A percentile compares a stretch with the other conserved stretches of the same genome.
phyloP scores from a whole-genome alignment of 2,113 vertebrate species.

The Cynopterus brachyotis region DNA sequence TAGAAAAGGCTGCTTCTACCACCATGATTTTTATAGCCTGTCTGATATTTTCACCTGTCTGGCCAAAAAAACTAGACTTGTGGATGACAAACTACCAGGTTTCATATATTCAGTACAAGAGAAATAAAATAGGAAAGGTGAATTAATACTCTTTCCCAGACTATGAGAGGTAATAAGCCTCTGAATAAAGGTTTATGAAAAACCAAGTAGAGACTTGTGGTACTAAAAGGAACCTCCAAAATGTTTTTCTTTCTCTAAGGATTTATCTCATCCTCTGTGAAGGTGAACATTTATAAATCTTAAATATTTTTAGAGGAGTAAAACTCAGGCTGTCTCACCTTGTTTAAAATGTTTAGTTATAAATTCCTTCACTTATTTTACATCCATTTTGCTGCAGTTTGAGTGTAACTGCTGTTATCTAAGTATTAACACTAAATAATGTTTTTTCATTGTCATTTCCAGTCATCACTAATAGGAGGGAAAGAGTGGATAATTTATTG shows the following conservation, averaged over 20 bases:
- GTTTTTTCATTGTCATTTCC: constrained; percentile 29
- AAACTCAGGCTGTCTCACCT: neutral
- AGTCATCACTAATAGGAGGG: neutral
- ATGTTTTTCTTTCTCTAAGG: neutral
- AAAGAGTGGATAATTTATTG: constrained; percentile 29
- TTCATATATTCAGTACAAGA: neutral
- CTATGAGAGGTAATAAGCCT: neutral
- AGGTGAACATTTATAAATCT: neutral
- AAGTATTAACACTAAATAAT: neutral
- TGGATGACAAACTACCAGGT: neutral
- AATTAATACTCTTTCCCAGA: neutral
- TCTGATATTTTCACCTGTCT: neutral
- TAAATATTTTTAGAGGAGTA: neutral
- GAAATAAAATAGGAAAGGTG: neutral
- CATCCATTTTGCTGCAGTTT: neutral
- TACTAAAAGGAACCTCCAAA: constrained; percentile 31
- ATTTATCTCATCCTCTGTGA: neutral
- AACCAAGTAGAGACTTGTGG: neutral
- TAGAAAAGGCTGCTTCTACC: neutral
- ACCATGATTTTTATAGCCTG: neutral
- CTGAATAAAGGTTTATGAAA: neutral
- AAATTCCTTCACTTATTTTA: constrained; percentile 9
- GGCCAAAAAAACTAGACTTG: neutral
- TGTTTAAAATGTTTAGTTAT: constrained; percentile 28
- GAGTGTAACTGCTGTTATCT: neutral